phyloP scores from a whole-genome alignment of 2,888 invertebrate genomes.

The Scaptomyza reducta region DNA sequence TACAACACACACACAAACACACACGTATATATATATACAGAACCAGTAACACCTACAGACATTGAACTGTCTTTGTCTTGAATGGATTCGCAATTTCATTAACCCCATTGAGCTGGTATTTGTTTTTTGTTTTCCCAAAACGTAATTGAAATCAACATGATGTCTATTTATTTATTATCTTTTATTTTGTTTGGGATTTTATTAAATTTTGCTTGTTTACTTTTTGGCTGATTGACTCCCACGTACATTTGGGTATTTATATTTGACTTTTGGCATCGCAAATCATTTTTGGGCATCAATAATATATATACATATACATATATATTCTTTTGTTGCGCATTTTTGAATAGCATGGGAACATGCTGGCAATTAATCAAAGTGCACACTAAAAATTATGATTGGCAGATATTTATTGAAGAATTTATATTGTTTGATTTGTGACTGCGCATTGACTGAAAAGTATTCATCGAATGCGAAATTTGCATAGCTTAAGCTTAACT shows the following conservation, averaged over 20 bases:
- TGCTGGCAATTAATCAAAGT: conserved; percentile 73
- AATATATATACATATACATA: conserved; percentile 12
- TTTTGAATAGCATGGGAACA: conserved; percentile 68
- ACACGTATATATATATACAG: too few species aligned
- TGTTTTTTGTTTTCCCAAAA: neutral
- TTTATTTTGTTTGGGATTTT: conserved; percentile 3
- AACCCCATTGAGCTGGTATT: conserved; percentile 59
- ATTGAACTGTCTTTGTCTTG: conserved; percentile 52
- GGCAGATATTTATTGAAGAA: conserved; percentile 27
- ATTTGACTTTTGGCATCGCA: conserved; percentile 66
- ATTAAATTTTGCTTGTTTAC: conserved; percentile 56
- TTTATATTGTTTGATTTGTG: conserved; percentile 33
- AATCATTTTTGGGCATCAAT: conserved; percentile 67
- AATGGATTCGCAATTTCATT: conserved; percentile 64
- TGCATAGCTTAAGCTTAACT: neutral
- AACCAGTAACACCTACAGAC: conserved; percentile 18
- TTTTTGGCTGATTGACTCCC: conserved; percentile 70
- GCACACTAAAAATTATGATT: conserved; percentile 23
- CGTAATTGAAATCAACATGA: conserved; percentile 77
- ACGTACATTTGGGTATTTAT: conserved; percentile 49
- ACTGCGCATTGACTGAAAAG: conserved; percentile 22
- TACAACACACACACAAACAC: conserved; percentile 15
- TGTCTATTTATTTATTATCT: conserved; percentile 69
- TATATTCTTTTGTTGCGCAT: conserved; percentile 69
- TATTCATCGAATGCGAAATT: conserved; percentile 17